Evolutionary conservation across 2,113 vertebrate genomes (phyloP).

Genomic region (Eurypyga helias): DNA sequence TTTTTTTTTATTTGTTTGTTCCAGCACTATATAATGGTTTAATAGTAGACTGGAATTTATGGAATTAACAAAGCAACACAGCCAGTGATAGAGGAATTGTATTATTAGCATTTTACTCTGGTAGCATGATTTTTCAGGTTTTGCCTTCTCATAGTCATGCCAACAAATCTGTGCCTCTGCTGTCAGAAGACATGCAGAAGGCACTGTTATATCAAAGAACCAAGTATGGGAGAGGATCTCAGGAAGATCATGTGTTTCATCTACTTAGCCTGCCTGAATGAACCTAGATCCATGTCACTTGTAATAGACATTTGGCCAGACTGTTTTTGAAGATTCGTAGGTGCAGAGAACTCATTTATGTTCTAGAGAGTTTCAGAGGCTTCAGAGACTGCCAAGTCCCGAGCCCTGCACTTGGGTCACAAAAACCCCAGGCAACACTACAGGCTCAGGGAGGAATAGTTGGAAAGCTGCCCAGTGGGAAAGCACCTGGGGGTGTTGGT

Average conservation of each 20-base stretch:
- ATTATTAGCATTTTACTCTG: not conserved
- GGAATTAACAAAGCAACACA: not conserved
- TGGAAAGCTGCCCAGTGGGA: too few relatives aligned
- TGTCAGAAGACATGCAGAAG: not conserved
- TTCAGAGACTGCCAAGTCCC: too few relatives aligned
- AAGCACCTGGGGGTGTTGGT: too few relatives aligned
- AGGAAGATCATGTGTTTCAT: not conserved
- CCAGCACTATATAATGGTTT: not conserved
- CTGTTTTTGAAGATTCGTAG: not conserved
- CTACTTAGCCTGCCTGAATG: not conserved
- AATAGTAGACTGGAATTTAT: not conserved
- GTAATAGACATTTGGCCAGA: not conserved
- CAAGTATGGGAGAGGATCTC: rapidly evolving
- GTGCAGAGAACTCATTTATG: too few relatives aligned
- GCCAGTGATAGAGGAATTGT: not conserved
- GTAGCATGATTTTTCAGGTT: not conserved
- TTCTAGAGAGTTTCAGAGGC: too few relatives aligned
- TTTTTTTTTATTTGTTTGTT: not conserved
- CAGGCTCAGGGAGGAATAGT: too few relatives aligned
- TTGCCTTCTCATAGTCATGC: not conserved
- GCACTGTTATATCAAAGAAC: not conserved
- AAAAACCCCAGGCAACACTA: too few relatives aligned
- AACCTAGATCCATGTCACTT: not conserved
- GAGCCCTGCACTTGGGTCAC: too few relatives aligned
- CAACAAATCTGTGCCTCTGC: not conserved